phyloP scores from a whole-genome alignment of 2,888 invertebrate species.

The Brenthis daphne region DNA sequence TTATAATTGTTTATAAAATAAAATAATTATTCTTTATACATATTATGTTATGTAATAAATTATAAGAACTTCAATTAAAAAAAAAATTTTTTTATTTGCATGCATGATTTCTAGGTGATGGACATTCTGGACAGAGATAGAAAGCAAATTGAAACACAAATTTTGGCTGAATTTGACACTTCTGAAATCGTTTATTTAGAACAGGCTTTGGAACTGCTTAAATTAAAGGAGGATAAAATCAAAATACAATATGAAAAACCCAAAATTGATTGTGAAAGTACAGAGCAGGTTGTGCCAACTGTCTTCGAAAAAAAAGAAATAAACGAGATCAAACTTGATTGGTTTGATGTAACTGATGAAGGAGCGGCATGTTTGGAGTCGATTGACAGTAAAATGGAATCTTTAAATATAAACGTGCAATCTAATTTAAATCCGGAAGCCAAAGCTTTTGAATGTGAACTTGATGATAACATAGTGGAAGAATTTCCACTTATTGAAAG shows the following conservation, averaged over 20 bases:
- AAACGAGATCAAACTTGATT: slow-evolving; percentile 64
- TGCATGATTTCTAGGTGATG: slow-evolving; percentile 74
- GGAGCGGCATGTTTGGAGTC: slow-evolving; percentile 63
- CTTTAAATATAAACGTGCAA: slow-evolving; percentile 46
- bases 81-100: background rate
- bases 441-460: slow-evolving; percentile 56
- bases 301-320: slow-evolving; percentile 60
- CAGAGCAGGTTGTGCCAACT: slow-evolving; percentile 46
- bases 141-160: slow-evolving; percentile 83
- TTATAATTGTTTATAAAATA: background rate
- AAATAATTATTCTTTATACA: background rate
- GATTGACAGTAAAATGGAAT: slow-evolving; percentile 55
- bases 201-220: slow-evolving; percentile 88
- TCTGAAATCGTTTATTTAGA: slow-evolving; percentile 94
- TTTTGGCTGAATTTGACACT: slow-evolving; percentile 86
- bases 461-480: slow-evolving; percentile 51
- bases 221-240: slow-evolving; percentile 71
- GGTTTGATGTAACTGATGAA: slow-evolving; percentile 71
- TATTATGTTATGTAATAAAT: background rate
- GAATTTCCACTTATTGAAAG: slow-evolving; percentile 62
- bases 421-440: slow-evolving; percentile 68
- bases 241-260: slow-evolving; percentile 49
- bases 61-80: background rate
- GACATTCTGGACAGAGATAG: slow-evolving; percentile 89
- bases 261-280: slow-evolving; percentile 25